Evolutionary conservation across 37 sponge, comb jelly and placozoan genomes (phyloP), one percentile per base, ranked within the genome.

Genomic region (Halichondria panicea): DNA sequence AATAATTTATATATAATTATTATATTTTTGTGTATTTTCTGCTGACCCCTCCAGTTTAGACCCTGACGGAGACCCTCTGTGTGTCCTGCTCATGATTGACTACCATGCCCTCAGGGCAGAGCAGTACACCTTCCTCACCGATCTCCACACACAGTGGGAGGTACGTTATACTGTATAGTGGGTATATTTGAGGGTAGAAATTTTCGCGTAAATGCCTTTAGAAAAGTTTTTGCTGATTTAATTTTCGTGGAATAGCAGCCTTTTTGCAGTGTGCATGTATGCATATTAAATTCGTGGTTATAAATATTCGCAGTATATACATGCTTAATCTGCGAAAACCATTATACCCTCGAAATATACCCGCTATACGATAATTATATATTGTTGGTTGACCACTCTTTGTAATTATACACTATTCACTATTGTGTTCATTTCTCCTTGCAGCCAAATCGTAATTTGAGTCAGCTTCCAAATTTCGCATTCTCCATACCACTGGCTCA

Each of bases 391-490:
- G 6, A 48, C 55, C 15, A 9, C 8, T 32, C 37, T 27, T 18
- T 72, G 56, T 52, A 35, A 27, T 32, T 72, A 9, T 54, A n/a
- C 13, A 28, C 28, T 11, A 33, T 8, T 21, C 31, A 4, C 35
- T 15, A 32, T 71, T 4, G 35, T 52, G 33, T 52, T 67, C 27
- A 28, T 27, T 46, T 77, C 66, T 21, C 36, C 33, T 12, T 72
- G 9, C 59, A 94, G 94, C 15, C 60, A 2, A 13, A 33, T 7
- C 81, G 81, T 41, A 96, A 91, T 58, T 76, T 96, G 1, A 83
- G 83, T 43, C 89, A 93, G 76, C 85, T 96, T 0, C 97, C 97
- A 8, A 96, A 96, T 70, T 90, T 89, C 76, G 88, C 97, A 13
- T 87, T 92, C 45, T 93, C 97, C 4, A 42, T 87, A 41, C 79